These are phyloP conservation scores for Danaus chrysippus DNA, from an alignment of 2,888 invertebrate species.

Conservation along the genomic window DNA sequence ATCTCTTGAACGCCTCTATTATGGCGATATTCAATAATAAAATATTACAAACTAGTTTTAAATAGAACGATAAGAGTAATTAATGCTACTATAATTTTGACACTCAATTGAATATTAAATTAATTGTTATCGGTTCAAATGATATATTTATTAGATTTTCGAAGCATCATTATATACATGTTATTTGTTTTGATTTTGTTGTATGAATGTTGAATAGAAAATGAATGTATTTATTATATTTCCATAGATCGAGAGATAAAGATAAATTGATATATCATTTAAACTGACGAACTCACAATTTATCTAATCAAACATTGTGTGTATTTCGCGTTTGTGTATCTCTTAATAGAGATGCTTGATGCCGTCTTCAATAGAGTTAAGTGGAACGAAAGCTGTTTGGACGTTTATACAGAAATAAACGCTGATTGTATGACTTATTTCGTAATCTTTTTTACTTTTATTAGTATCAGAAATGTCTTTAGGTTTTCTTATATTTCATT, in stretches of 20 bases:
- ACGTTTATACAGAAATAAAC: background rate
- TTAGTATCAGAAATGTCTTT: background rate
- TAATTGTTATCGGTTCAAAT: no score
- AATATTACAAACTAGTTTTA: no score
- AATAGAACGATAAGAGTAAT: no score
- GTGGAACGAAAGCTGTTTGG: background rate
- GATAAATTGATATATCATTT: constrained; percentile 2
- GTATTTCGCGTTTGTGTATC: background rate
- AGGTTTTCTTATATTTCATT: background rate
- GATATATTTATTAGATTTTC: background rate
- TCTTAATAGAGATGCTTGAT: constrained; percentile 2
- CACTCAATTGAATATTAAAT: no score
- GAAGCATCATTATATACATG: background rate
- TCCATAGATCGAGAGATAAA: background rate
- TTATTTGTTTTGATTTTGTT: background rate
- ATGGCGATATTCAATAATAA: no score
- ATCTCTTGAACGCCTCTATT: no score
- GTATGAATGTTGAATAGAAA: background rate
- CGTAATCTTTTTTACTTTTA: background rate
- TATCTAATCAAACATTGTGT: constrained; percentile 4
- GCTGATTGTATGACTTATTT: background rate
- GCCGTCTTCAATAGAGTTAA: constrained; percentile 1
- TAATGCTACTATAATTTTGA: no score
- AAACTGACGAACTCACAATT: background rate
- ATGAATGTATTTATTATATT: background rate